Evolutionary conservation across 1,140 invertebrate species (phyloP).

Genomic region (Trypoxylus dichotomus): DNA sequence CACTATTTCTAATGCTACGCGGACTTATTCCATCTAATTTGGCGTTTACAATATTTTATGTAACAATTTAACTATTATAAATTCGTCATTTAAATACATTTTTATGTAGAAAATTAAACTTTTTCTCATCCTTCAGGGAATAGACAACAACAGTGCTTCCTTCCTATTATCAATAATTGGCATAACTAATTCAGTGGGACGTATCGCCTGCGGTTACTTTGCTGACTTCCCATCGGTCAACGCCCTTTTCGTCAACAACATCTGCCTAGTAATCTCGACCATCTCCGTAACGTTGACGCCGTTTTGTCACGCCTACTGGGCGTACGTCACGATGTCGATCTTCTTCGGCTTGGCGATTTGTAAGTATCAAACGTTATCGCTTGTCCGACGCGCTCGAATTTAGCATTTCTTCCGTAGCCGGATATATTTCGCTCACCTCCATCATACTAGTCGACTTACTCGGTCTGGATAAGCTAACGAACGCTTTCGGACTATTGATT

Average conservation of each 20-base stretch:
- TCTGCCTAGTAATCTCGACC: slow-evolving; percentile 88
- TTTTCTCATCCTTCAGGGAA: slow-evolving; percentile 60
- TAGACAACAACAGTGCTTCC: slow-evolving; percentile 75
- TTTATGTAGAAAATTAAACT: too few relatives aligned
- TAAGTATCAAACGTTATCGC: slow-evolving; percentile 61
- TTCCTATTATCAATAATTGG: slow-evolving; percentile 93
- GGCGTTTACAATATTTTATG: too few relatives aligned
- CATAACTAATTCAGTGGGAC: slow-evolving; percentile 90
- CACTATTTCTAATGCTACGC: too few relatives aligned
- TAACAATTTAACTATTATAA: too few relatives aligned
- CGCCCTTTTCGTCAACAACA: slow-evolving; percentile 90
- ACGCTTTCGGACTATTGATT: slow-evolving; percentile 94
- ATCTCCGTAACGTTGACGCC: slow-evolving; percentile 83
- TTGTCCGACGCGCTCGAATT: neutral
- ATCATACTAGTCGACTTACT: slow-evolving; percentile 96
- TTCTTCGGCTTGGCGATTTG: slow-evolving; percentile 95
- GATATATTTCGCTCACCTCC: slow-evolving; percentile 96
- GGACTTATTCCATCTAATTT: too few relatives aligned
- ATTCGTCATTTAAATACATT: too few relatives aligned
- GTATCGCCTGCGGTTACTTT: slow-evolving; percentile 84
- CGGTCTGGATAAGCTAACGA: slow-evolving; percentile 93
- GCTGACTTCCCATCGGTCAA: slow-evolving; percentile 86
- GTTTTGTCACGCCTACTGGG: slow-evolving; percentile 75
- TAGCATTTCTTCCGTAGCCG: slow-evolving; percentile 65
- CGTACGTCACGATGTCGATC: slow-evolving; percentile 81